Conservation (phyloP, 2,113 vertebrate genomes). For the Lepisosteus oculatus region DNA sequence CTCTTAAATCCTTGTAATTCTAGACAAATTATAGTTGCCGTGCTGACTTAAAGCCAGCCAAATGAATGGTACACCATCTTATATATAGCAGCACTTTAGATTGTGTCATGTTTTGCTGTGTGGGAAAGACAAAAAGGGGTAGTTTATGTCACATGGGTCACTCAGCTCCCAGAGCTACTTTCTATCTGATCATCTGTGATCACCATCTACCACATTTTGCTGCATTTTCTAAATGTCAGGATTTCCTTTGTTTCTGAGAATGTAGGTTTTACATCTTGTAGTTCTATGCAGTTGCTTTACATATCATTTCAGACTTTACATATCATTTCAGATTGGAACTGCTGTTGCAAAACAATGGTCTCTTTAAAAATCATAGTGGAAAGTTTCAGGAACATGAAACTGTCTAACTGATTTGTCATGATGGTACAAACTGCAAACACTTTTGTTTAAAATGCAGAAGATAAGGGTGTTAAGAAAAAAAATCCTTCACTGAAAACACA, state of each 20-base stretch:
- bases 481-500: too few species aligned
- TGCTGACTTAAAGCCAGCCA: slow-evolving; percentile 25
- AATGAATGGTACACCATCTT: slow-evolving; percentile 35
- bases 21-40: slow-evolving; percentile 41
- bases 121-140: slow-evolving; percentile 82
- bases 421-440: too few species aligned
- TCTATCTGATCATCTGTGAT: slow-evolving; percentile 38
- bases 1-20: slow-evolving; percentile 45
- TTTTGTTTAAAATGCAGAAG: too few species aligned
- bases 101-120: slow-evolving; percentile 63
- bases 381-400: too few species aligned
- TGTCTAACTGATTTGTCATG: too few species aligned
- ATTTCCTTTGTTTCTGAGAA: slow-evolving; percentile 1
- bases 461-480: too few species aligned
- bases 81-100: slow-evolving; percentile 64
- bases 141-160: slow-evolving; percentile 68
- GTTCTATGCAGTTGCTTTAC: neutral
- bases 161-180: slow-evolving; percentile 66
- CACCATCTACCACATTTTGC: slow-evolving; percentile 33
- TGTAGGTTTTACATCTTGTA: neutral
- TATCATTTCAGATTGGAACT: too few species aligned
- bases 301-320: neutral
- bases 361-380: too few species aligned
- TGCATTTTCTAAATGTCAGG: neutral
- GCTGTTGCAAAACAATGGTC: too few species aligned